Evolutionary conservation across 2,888 invertebrate genomes (phyloP).

Genomic region (Melanophora roralis): DNA sequence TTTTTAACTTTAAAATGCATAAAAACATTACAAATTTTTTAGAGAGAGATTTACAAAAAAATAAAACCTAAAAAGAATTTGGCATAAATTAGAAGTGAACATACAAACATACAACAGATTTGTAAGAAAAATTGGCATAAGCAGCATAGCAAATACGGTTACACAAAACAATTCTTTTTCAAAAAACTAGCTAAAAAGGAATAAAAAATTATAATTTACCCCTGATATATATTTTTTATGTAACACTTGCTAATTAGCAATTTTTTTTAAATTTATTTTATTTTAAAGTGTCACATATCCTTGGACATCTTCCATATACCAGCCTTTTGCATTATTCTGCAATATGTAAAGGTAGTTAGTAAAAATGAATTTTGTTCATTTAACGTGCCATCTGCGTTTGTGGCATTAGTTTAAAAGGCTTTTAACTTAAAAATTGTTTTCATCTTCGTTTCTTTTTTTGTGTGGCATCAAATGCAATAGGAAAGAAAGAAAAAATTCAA

Average conservation of each 20-base stretch:
- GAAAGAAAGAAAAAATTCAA: neutral
- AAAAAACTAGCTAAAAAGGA: neutral
- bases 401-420: slow-evolving; percentile 59
- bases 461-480: slow-evolving; percentile 23
- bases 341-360: neutral
- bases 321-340: neutral
- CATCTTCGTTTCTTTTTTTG: slow-evolving; percentile 21
- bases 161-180: too few species aligned
- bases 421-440: slow-evolving; percentile 55
- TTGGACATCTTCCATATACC: neutral
- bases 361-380: slow-evolving; percentile 27
- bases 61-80: slow-evolving; percentile 36
- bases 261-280: too few species aligned
- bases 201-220: neutral
- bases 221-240: neutral
- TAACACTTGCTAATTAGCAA: neutral
- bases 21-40: slow-evolving; percentile 51
- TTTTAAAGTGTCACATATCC: neutral
- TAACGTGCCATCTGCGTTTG: slow-evolving; percentile 51
- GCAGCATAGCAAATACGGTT: neutral
- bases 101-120: slow-evolving; percentile 11
- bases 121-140: neutral
- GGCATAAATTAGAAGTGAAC: slow-evolving; percentile 59
- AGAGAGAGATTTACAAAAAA: slow-evolving; percentile 15
- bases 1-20: slow-evolving; percentile 55